Conservation (phyloP, 92 coral and sea anemone genomes). For the Parazoanthus swiftii region DNA sequence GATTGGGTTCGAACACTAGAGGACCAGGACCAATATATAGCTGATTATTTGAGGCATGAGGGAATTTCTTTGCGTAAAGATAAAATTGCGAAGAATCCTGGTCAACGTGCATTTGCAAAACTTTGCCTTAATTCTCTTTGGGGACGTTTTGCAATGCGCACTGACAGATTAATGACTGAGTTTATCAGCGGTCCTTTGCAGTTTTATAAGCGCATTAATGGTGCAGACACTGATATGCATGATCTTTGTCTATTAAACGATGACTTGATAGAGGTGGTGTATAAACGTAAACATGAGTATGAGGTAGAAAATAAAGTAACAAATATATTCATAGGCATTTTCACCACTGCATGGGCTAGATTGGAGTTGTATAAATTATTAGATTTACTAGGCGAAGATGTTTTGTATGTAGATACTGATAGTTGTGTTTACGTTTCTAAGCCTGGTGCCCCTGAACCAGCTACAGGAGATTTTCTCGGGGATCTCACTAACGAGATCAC, state of each 20-base stretch:
- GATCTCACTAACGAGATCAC: constrained; percentile 44
- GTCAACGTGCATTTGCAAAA: background rate
- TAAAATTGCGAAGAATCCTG: too few relatives aligned
- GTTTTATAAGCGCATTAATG: constrained; percentile 29
- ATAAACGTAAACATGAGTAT: constrained; percentile 48
- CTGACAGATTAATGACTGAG: constrained; percentile 41
- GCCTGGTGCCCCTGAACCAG: constrained; percentile 15
- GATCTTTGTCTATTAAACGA: constrained; percentile 49
- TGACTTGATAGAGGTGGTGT: constrained; percentile 55
- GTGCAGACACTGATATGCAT: constrained; percentile 43
- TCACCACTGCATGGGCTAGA: constrained; percentile 64
- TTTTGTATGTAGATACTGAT: constrained; percentile 43
- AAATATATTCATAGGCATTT: constrained; percentile 55
- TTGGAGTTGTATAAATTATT: constrained; percentile 44
- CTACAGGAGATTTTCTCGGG: constrained; percentile 45
- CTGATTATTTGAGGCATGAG: too few relatives aligned
- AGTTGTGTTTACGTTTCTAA: constrained; percentile 31
- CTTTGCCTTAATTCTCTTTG: constrained; percentile 45
- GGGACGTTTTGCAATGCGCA: constrained; percentile 48
- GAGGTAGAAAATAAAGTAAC: constrained; percentile 43
- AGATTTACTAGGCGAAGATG: background rate
- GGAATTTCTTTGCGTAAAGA: too few relatives aligned
- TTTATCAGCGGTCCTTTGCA: background rate
- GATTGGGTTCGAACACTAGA: constrained; percentile 27
- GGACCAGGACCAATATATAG: too few relatives aligned